Evolutionary conservation across 64 coral and sea anemone species (phyloP).

Genomic region (Porites lutea): DNA sequence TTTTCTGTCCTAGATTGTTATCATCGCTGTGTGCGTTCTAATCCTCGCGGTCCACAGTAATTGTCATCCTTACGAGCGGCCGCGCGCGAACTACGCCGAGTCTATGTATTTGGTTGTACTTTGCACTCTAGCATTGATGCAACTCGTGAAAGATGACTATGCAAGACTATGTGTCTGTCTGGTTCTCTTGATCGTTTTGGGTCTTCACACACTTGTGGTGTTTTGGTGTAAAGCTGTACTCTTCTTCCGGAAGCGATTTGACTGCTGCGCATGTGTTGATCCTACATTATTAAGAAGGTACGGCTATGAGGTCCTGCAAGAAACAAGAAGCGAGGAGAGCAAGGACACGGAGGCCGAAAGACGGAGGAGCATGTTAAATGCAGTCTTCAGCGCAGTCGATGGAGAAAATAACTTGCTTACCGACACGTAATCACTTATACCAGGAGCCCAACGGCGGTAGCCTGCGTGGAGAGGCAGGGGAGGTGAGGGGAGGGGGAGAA

Average conservation of each 20-base stretch:
- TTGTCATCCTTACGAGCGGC: slow-evolving; percentile 53
- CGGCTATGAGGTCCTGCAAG: slow-evolving; percentile 33
- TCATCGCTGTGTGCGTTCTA: slow-evolving; percentile 68
- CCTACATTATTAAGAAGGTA: not conserved
- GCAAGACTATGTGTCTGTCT: slow-evolving; percentile 4
- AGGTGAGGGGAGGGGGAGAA: too few species aligned
- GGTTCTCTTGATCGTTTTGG: slow-evolving; percentile 19
- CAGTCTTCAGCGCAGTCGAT: slow-evolving; percentile 21
- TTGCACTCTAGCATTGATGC: slow-evolving; percentile 54
- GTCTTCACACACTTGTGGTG: slow-evolving; percentile 47
- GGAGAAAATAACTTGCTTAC: not conserved
- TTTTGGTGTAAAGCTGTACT: slow-evolving; percentile 16
- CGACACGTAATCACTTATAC: too few species aligned
- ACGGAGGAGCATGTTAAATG: slow-evolving; percentile 35
- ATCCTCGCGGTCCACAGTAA: slow-evolving; percentile 68
- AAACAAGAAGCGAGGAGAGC: slow-evolving; percentile 9
- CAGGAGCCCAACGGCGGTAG: too few species aligned
- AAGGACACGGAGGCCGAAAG: slow-evolving; percentile 23
- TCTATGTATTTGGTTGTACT: slow-evolving; percentile 57
- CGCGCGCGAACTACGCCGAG: slow-evolving; percentile 40
- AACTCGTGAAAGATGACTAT: not conserved
- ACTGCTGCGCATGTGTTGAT: not conserved
- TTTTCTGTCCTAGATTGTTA: slow-evolving; percentile 39
- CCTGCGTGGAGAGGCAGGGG: too few species aligned
- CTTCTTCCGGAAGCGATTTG: slow-evolving; percentile 45